A percentile compares a stretch with the other conserved stretches of the same genome.
Evolutionary conservation across 1,140 invertebrate species (phyloP).

Genomic region (Melanaphis sacchari): DNA sequence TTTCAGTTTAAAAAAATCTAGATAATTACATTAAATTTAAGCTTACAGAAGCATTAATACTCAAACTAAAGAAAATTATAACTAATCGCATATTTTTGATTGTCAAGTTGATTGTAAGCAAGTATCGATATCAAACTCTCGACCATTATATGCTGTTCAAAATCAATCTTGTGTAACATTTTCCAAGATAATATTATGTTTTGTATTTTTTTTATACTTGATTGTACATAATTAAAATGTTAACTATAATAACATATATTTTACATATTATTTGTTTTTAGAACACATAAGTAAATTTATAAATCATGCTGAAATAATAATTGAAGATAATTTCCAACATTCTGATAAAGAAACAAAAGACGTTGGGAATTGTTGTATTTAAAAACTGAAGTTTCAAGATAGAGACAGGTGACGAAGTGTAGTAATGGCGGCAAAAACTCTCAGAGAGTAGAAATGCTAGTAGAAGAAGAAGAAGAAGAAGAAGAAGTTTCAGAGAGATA

Average conservation of each 20-base stretch:
- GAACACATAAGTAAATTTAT: background rate
- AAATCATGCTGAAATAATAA: background rate
- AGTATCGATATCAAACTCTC: background rate
- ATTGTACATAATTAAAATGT: background rate
- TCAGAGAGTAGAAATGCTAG: too few species aligned
- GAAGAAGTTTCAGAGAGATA: background rate
- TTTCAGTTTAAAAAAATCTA: background rate
- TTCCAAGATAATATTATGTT: background rate
- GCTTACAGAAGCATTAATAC: background rate
- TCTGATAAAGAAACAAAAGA: conserved; percentile 17
- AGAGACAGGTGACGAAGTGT: background rate
- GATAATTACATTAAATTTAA: background rate
- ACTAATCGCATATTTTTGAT: background rate
- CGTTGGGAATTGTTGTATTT: background rate
- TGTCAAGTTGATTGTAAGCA: background rate
- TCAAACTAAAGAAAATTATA: background rate
- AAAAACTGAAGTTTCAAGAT: background rate
- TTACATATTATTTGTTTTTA: background rate
- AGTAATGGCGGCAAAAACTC: background rate
- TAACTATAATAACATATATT: too few species aligned
- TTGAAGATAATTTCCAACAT: background rate
- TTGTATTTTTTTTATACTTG: background rate
- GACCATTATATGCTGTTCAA: background rate
- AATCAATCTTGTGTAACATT: conserved; percentile 3
- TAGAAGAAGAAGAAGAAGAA: too few species aligned